A percentile compares a stretch with the other conserved stretches of the same genome.
These are phyloP conservation scores for Sebastes diaconus DNA, from an alignment of 2,797 vertebrate genomes.

Conservation along the genomic window DNA sequence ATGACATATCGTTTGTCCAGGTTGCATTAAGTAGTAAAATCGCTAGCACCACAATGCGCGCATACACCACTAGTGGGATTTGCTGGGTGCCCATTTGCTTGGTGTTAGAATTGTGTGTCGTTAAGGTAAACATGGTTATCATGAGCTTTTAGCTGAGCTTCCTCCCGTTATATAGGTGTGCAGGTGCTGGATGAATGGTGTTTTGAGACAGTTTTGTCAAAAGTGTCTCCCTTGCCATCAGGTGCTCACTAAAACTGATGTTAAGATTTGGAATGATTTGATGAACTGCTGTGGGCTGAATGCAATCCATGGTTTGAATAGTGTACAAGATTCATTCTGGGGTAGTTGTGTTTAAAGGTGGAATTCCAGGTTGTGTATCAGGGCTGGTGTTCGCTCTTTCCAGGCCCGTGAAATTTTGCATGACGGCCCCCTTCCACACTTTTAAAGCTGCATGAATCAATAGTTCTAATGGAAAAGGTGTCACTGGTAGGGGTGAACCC, in stretches of 20 bases:
- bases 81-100: no score
- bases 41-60: no score
- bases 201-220: background rate
- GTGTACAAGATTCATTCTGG: no score
- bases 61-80: no score
- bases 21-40: no score
- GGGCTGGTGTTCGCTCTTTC: background rate
- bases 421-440: background rate
- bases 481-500: background rate
- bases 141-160: no score
- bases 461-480: background rate
- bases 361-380: background rate
- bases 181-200: no score
- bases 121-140: no score
- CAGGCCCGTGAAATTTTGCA: background rate
- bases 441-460: conserved; percentile 4
- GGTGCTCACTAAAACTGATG: background rate
- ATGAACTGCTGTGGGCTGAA: background rate
- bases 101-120: no score
- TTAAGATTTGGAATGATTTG: background rate
- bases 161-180: no score
- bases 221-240: background rate
- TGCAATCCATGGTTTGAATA: background rate
- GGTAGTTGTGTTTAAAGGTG: no score
- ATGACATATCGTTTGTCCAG: no score